phyloP scores from a whole-genome alignment of 2,797 vertebrate genomes.

The Lacerta agilis region DNA sequence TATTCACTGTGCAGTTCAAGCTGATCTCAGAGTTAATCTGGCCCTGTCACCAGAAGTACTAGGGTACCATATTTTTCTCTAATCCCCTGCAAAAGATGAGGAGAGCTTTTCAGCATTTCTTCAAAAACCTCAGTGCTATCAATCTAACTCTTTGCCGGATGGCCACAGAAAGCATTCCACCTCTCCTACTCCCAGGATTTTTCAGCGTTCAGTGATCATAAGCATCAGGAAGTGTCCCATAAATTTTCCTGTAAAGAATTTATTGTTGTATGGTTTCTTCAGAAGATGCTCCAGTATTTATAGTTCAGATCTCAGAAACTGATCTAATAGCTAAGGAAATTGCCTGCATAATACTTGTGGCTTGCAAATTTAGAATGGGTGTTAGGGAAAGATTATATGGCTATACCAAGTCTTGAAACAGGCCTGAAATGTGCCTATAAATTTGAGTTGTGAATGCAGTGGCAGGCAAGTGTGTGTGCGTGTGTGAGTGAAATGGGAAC shows the following conservation, averaged over 20 bases:
- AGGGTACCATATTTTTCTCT: neutral
- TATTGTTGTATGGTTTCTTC: conserved; percentile 5
- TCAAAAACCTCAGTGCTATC: neutral
- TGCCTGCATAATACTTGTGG: conserved; percentile 2
- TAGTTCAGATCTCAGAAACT: conserved; percentile 14
- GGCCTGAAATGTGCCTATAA: neutral
- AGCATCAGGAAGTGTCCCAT: neutral
- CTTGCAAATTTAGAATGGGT: conserved; percentile 10
- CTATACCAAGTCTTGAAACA: neutral
- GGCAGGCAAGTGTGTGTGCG: neutral
- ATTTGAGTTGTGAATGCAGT: neutral
- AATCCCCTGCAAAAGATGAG: neutral
- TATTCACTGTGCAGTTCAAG: neutral
- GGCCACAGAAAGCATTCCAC: neutral
- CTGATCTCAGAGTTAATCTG: conserved; percentile 1
- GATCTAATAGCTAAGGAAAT: neutral
- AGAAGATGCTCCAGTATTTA: neutral
- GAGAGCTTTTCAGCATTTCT: neutral
- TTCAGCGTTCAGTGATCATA: conserved; percentile 13
- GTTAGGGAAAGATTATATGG: neutral
- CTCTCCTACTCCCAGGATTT: neutral
- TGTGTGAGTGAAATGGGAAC: neutral
- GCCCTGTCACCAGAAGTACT: neutral
- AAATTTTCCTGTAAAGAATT: conserved; percentile 27
- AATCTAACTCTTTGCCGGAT: conserved; percentile 14